Conservation (phyloP, 2,888 invertebrate species). For the Trachelus iudaicus region DNA sequence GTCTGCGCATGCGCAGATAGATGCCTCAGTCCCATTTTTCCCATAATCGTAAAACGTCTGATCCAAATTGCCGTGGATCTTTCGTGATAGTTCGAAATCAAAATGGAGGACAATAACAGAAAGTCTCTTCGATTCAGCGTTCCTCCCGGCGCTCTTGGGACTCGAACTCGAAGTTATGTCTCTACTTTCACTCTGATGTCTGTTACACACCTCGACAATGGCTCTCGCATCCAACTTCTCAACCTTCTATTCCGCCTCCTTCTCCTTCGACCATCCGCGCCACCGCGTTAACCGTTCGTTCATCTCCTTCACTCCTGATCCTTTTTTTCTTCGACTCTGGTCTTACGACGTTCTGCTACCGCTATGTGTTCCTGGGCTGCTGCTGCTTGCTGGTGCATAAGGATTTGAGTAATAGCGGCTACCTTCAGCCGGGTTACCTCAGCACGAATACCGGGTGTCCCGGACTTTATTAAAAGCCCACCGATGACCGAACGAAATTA, state of each 20-base stretch:
- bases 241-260: conserved; percentile 16
- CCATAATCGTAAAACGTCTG: too few species aligned
- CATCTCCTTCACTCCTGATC: not conserved
- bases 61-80: too few species aligned
- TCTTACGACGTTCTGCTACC: too few species aligned
- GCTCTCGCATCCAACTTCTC: conserved; percentile 33
- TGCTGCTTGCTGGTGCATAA: not conserved
- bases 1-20: too few species aligned
- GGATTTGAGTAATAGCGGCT: conserved; percentile 1
- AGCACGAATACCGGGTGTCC: not conserved
- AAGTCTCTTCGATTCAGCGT: conserved; percentile 3
- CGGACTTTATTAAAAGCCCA: not conserved
- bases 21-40: too few species aligned
- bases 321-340: not conserved
- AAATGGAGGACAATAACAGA: conserved; percentile 18
- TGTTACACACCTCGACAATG: conserved; percentile 51
- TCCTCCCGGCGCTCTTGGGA: too few species aligned
- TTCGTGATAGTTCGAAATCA: not conserved
- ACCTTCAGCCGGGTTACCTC: not conserved
- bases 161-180: conserved; percentile 37
- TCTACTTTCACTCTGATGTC: conserved; percentile 55
- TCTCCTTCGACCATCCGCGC: not conserved
- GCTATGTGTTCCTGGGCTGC: not conserved
- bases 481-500: not conserved
- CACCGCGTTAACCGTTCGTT: too few species aligned